Base-by-base conservation (phyloP, 2,113 vertebrate species). In the Phocoena phocoena region DNA sequence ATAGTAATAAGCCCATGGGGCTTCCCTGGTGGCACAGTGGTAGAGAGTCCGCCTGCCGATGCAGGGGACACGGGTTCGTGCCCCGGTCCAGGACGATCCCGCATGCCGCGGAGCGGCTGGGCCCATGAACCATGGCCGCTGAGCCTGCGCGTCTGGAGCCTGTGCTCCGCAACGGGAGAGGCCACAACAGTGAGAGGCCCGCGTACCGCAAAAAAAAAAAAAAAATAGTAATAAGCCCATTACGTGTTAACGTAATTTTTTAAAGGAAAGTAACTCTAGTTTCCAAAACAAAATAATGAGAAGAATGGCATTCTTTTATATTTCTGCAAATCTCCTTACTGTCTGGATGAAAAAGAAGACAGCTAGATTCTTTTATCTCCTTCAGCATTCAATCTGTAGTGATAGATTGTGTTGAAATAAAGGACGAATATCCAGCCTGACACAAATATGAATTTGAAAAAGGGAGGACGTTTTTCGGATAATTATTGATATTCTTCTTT, bases 191-290 rank as follows among this genome's bases (percentile, higher is more conserved):
- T 47, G 47, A 47, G 47, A 47, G 47, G 47, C 47, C 47, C 47
- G 11, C 10, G 44, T 47, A 47, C 44, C 10, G 10, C 44, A 47
- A 47, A 11, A 47, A 47, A 47, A 47, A 47, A 47, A 11, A 47
- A 47, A 47, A 3, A 12, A 44, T 9, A 44, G 44, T 44, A 44
- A 44, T 67, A 96, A 83, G n/a, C 20, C 58, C 36, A 76, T 84
- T 92, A 44, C 9, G 33, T 90, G 33, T 74, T 93, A 91, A 88
- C 50, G 47, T 81, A 71, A 15, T 89, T 90, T 70, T 90, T 53
- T 26, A n/a, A 73, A 60, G 80, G 76, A 93, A 97, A 96, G 50
- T 93, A 86, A 93, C 50, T 88, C 11, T 77, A 70, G 68, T 93
- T 97, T 73, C 70, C 79, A 60, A 81, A 96, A 79, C n/a, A 67